Conservation (phyloP, 2,797 vertebrate genomes). For the Nasua narica region DNA sequence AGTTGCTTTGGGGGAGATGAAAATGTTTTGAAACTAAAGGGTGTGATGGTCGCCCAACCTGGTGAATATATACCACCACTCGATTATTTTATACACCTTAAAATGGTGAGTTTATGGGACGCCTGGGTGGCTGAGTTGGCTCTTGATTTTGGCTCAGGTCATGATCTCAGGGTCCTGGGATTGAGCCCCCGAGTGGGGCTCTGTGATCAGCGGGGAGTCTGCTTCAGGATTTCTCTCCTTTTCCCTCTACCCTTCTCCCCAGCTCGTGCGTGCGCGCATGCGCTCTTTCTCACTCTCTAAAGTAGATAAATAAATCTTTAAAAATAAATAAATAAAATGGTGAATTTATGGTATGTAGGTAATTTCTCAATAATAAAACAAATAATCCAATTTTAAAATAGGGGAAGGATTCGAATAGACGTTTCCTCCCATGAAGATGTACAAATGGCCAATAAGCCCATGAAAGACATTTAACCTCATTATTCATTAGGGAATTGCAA, state of each 20-base stretch:
- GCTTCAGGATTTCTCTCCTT: not conserved
- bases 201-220: not conserved
- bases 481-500: not conserved
- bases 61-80: not conserved
- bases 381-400: not conserved
- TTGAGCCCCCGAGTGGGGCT: not conserved
- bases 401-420: not conserved
- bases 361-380: not conserved
- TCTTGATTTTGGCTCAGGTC: not conserved
- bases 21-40: not conserved
- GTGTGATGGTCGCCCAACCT: not conserved
- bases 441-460: not conserved
- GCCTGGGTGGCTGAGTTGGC: not conserved
- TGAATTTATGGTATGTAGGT: not conserved
- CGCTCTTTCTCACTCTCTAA: not conserved
- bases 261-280: rapidly evolving
- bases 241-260: not conserved
- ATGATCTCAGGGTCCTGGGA: not conserved
- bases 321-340: not conserved
- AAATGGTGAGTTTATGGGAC: not conserved
- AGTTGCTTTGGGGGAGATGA: not conserved
- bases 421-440: not conserved
- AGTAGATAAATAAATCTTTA: not conserved
- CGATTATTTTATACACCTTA: not conserved
- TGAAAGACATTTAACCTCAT: not conserved